Percentiles rank a stretch among this genome's conserved stretches.
Evolutionary conservation across 2,888 invertebrate species (phyloP).

Genomic region (Idaea straminata): DNA sequence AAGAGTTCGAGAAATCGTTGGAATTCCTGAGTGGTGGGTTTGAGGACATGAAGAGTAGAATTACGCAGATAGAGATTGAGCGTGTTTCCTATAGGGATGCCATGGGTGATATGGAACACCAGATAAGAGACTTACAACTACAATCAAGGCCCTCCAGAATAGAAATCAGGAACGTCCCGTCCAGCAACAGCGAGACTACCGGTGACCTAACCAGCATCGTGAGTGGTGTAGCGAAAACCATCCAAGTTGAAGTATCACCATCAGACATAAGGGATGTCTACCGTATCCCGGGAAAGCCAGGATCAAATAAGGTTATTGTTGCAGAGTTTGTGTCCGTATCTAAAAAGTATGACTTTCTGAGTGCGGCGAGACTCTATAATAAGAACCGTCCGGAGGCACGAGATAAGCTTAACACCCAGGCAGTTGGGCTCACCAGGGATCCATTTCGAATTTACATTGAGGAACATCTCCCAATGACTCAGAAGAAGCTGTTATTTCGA

Average conservation of each 20-base stretch:
- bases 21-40: conserved; percentile 4
- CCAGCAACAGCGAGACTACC: background rate
- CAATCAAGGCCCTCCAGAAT: background rate
- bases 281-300: conserved; percentile 4
- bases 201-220: background rate
- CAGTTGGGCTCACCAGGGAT: background rate
- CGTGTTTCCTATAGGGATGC: background rate
- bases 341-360: background rate
- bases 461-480: conserved; percentile 1
- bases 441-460: background rate
- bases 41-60: background rate
- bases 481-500: conserved; percentile 5
- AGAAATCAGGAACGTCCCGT: conserved; percentile 1
- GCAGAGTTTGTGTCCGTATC: conserved; percentile 3
- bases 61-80: background rate
- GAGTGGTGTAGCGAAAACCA: background rate
- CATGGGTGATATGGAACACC: background rate
- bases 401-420: conserved; percentile 4
- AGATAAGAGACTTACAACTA: background rate
- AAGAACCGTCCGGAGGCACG: background rate
- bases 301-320: conserved; percentile 1
- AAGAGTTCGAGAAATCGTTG: conserved; percentile 1
- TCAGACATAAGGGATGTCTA: conserved; percentile 5
- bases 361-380: background rate
- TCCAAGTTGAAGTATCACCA: background rate